Percentiles rank a stretch among this genome's conserved stretches.
Evolutionary conservation across 2,888 invertebrate genomes (phyloP).

Genomic region (Aporophyla nigra): DNA sequence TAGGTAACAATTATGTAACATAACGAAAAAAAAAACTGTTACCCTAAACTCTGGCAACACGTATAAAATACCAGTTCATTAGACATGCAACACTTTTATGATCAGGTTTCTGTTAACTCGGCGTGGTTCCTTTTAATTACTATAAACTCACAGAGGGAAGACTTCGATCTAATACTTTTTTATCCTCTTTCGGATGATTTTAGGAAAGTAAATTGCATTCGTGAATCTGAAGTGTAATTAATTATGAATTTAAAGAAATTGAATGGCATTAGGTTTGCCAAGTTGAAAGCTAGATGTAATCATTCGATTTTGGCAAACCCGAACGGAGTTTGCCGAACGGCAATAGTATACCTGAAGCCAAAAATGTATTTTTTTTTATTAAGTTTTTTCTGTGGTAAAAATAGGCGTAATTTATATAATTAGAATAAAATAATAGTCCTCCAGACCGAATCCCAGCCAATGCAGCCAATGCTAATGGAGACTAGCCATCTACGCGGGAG

Average conservation of each 20-base stretch:
- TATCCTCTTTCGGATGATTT: constrained; percentile 9
- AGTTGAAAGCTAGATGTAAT: not conserved
- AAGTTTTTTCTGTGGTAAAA: too few relatives aligned
- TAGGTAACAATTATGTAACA: not conserved
- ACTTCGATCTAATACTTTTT: constrained; percentile 10
- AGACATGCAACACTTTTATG: constrained; percentile 21
- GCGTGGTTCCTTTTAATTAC: constrained; percentile 37
- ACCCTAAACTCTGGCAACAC: not conserved
- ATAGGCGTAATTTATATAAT: too few relatives aligned
- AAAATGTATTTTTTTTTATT: too few relatives aligned
- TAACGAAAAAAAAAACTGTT: not conserved
- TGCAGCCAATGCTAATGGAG: too few relatives aligned
- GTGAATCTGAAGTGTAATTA: constrained; percentile 11
- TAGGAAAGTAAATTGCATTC: constrained; percentile 24
- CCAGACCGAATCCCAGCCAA: too few relatives aligned
- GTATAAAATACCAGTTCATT: constrained; percentile 6
- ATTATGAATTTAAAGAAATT: not conserved
- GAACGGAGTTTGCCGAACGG: too few relatives aligned
- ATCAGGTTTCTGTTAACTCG: constrained; percentile 16
- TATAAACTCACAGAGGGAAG: constrained; percentile 27
- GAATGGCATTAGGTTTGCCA: not conserved
- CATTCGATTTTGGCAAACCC: not conserved
- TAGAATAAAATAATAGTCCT: too few relatives aligned
- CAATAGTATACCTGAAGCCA: too few relatives aligned
- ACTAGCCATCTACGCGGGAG: too few relatives aligned